Evolutionary conservation across 1,140 invertebrate species (phyloP).

Genomic region (Ylistrum balloti): DNA sequence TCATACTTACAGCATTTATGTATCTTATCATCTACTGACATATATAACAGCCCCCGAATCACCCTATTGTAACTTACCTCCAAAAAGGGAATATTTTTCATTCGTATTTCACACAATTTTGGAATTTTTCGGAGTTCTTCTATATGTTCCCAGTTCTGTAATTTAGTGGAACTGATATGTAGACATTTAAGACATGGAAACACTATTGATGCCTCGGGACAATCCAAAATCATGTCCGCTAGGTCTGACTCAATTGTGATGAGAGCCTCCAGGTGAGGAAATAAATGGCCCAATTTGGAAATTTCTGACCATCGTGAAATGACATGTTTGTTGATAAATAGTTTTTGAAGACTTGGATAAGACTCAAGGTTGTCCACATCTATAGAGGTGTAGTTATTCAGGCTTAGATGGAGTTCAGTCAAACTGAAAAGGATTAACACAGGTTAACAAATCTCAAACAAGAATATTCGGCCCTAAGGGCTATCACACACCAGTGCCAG

Average conservation of each 20-base stretch:
- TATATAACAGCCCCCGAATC: too few species aligned
- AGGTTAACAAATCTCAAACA: too few species aligned
- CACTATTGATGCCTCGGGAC: conserved; percentile 34
- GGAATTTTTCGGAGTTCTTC: conserved; percentile 92
- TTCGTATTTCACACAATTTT: conserved; percentile 90
- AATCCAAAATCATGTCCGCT: conserved; percentile 48
- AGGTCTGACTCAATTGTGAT: conserved; percentile 91
- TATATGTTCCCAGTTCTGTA: conserved; percentile 94
- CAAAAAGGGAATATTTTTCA: conserved; percentile 86
- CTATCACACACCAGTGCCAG: too few species aligned
- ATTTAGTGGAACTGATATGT: conserved; percentile 91
- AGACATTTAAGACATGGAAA: conserved; percentile 89
- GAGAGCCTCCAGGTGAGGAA: conserved; percentile 92
- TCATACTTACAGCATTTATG: too few species aligned
- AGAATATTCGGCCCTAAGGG: too few species aligned
- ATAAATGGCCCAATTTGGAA: conserved; percentile 88
- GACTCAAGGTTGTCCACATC: conserved; percentile 85
- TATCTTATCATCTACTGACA: too few species aligned
- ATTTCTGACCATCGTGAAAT: conserved; percentile 92
- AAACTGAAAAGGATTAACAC: conserved; percentile 82
- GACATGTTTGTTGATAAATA: conserved; percentile 85
- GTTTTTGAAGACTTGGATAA: conserved; percentile 62
- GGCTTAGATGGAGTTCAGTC: conserved; percentile 94
- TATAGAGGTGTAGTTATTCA: conserved; percentile 90
- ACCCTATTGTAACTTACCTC: conserved; percentile 83